Evolutionary conservation across 1,140 invertebrate genomes (phyloP).

Genomic region (Papilio xuthus): DNA sequence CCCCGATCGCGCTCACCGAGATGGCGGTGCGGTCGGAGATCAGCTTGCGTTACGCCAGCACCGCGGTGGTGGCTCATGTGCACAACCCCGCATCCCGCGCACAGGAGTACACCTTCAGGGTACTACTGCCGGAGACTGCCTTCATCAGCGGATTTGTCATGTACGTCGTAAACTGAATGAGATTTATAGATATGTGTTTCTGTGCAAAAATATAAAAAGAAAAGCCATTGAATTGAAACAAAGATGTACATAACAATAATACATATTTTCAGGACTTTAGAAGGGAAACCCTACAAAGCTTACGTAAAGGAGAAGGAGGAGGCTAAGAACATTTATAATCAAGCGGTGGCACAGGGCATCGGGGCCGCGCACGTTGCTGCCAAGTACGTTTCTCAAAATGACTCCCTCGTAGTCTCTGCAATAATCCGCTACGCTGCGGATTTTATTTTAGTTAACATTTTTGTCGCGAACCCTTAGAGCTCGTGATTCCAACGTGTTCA

Average conservation of each 20-base stretch:
- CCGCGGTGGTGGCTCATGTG: slow-evolving; percentile 82
- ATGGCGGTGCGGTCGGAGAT: slow-evolving; percentile 83
- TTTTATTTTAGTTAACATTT: background rate
- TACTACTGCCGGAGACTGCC: slow-evolving; percentile 84
- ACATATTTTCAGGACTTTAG: slow-evolving; percentile 60
- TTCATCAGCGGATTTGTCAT: slow-evolving; percentile 85
- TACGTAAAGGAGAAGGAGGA: slow-evolving; percentile 81
- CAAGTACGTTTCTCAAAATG: slow-evolving; percentile 64
- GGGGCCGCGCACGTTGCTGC: slow-evolving; percentile 83
- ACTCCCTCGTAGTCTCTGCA: background rate
- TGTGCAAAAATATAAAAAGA: no score
- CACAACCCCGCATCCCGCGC: slow-evolving; percentile 82
- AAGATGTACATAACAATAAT: slow-evolving; percentile 26
- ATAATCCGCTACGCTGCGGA: no score
- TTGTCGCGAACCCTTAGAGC: slow-evolving; percentile 70
- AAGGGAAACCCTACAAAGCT: slow-evolving; percentile 70
- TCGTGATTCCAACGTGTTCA: slow-evolving; percentile 85
- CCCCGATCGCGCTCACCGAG: slow-evolving; percentile 68
- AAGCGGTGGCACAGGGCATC: slow-evolving; percentile 83
- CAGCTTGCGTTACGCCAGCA: slow-evolving; percentile 83
- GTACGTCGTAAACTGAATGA: slow-evolving; percentile 65
- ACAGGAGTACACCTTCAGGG: slow-evolving; percentile 83
- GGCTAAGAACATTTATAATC: slow-evolving; percentile 84
- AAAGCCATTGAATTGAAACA: no score
- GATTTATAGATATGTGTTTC: background rate